Percentiles rank a stretch among this genome's conserved stretches.
Conservation (phyloP, 2,888 invertebrate genomes). For the Scaptomyza tumidula region DNA sequence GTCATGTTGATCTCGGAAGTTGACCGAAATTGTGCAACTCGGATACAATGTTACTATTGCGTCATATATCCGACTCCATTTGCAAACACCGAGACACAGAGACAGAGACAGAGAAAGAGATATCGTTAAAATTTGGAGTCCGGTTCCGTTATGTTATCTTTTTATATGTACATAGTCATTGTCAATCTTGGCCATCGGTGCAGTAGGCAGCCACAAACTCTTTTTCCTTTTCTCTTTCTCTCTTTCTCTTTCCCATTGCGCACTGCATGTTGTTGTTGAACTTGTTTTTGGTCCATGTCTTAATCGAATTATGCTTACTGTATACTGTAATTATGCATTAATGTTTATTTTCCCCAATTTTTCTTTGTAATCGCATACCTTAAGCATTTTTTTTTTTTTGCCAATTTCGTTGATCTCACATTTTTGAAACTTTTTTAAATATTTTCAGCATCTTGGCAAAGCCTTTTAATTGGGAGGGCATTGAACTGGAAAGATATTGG, state of each 20-base stretch:
- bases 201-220: constrained; percentile 64
- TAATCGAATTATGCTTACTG: constrained; percentile 24
- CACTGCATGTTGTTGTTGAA: constrained; percentile 36
- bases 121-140: background rate
- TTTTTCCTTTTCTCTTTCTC: background rate
- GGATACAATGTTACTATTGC: constrained; percentile 78
- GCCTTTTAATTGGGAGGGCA: constrained; percentile 87
- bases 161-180: constrained; percentile 63
- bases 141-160: constrained; percentile 20
- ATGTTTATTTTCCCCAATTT: constrained; percentile 4
- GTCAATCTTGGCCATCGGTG: constrained; percentile 78
- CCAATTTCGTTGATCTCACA: constrained; percentile 38
- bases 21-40: constrained; percentile 80
- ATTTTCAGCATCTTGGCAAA: constrained; percentile 85
- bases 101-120: constrained; percentile 3
- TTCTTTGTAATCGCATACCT: background rate
- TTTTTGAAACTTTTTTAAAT: constrained; percentile 58
- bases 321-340: constrained; percentile 25
- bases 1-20: constrained; percentile 61
- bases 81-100: constrained; percentile 8
- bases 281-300: constrained; percentile 50
- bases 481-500: constrained; percentile 86
- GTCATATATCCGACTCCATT: constrained; percentile 66
- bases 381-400: constrained; percentile 13
- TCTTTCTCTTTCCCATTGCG: background rate